A percentile compares a stretch with the other conserved stretches of the same genome.
These are phyloP conservation scores for Alaudala cheleensis DNA, from an alignment of 2,113 vertebrate genomes.

Conservation along the genomic window DNA sequence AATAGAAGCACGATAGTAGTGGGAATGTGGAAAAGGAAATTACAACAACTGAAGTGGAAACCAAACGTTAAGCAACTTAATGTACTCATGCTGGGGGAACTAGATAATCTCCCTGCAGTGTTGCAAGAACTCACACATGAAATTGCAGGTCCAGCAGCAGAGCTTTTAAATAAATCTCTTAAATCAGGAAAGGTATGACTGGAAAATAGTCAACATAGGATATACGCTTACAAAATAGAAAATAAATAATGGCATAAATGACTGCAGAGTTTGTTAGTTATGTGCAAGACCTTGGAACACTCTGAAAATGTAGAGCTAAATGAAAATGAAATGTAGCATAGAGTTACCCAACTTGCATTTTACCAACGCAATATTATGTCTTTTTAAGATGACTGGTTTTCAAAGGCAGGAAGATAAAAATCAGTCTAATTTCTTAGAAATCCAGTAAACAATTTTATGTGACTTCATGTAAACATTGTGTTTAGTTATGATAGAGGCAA, in stretches of 20 bases:
- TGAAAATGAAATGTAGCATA: neutral
- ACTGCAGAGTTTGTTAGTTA: neutral
- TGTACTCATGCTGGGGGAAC: neutral
- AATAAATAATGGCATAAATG: neutral
- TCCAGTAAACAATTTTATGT: neutral
- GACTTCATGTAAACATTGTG: neutral
- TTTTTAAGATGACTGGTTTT: neutral
- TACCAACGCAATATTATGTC: neutral
- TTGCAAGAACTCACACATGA: neutral
- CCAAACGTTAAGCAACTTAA: neutral
- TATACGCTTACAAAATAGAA: neutral
- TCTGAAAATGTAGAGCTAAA: neutral
- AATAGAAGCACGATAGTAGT: neutral
- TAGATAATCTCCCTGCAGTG: neutral
- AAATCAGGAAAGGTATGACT: neutral
- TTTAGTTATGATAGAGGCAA: neutral
- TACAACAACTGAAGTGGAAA: neutral
- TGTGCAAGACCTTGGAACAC: neutral
- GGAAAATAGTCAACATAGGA: neutral
- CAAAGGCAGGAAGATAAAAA: neutral
- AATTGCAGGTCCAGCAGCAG: neutral
- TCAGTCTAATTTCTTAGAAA: neutral
- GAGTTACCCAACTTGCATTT: neutral
- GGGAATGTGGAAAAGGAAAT: neutral
- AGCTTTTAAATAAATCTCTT: neutral